Evolutionary conservation across 2,113 vertebrate genomes (phyloP), one percentile per base, ranked within the genome.

Genomic region (Garra rufa): DNA sequence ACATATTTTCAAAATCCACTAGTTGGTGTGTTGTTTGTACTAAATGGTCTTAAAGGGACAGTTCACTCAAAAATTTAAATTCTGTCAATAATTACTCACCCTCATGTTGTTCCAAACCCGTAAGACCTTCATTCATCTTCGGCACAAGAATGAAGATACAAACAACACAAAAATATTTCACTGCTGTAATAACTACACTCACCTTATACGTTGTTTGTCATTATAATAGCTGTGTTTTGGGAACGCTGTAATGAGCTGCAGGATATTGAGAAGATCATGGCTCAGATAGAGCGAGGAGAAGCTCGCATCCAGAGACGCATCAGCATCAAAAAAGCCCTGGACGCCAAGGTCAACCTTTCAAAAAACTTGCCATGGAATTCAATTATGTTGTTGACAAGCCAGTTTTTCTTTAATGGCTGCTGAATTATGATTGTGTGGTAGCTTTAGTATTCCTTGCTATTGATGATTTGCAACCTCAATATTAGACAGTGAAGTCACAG

Each of bases 221-320:
- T 89, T 3, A 82, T 81, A 41, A 0, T 63, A 97, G 96, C 96
- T 65, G 95, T 97, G 70, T 97, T 97, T 91, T 97, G 96, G 96
- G 96, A 97, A 83, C 95, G 96, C 65, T 97, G 96, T 87, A 97
- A 96, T 90, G 96, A 97, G 82, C 95, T 97, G 1, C 96, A 97
- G 87, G 96, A 97, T 84, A 96, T 97, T 88, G 96, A 97, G 90
- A 96, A 94, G 91, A 96, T 97, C 67, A 97, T 97, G 96, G 96
- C 96, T 83, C 96, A 97, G 5, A 96, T 97, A 85, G 96, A 97
- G 93, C 93, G 96, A 76, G 96, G 96, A 79, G 96, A 97, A 86
- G 95, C 96, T 80, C 95, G 95, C 90, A 97, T 97, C 90, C 96
- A 97, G 3, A 93, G 96, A 81, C 94, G 96, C 50, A 97, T 97